These are phyloP conservation scores for Pteruthius melanotis DNA, from an alignment of 2,113 vertebrate genomes.

Conservation along the genomic window DNA sequence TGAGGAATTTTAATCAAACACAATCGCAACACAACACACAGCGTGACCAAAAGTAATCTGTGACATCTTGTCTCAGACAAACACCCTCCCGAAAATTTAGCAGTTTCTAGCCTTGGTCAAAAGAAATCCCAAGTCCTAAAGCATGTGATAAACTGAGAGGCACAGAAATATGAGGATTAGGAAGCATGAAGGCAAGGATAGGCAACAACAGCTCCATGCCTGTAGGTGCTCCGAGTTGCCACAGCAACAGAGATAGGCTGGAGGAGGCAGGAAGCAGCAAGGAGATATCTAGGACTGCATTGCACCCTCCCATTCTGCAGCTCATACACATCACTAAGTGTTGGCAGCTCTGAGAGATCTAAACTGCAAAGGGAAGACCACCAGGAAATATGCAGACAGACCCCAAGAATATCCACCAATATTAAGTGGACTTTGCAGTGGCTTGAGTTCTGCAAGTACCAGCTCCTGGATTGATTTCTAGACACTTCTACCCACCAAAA, in stretches of 20 bases:
- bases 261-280: constrained; percentile 12
- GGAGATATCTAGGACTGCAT: background rate
- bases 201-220: background rate
- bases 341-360: background rate
- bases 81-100: background rate
- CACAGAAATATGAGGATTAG: background rate
- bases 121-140: background rate
- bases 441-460: background rate
- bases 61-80: background rate
- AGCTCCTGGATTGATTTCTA: background rate
- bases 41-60: background rate
- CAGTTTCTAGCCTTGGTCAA: background rate
- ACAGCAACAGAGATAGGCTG: constrained; percentile 51
- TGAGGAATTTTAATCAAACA: constrained; percentile 33
- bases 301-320: background rate
- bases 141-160: background rate
- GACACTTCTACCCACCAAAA: background rate
- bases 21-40: background rate
- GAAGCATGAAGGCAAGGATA: background rate
- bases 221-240: constrained; percentile 22
- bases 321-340: background rate
- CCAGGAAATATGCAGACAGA: background rate
- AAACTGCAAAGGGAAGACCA: background rate
- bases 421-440: background rate
- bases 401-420: background rate